Base-by-base conservation (phyloP, 2,888 invertebrate genomes). In the Drosophila seclusa region DNA sequence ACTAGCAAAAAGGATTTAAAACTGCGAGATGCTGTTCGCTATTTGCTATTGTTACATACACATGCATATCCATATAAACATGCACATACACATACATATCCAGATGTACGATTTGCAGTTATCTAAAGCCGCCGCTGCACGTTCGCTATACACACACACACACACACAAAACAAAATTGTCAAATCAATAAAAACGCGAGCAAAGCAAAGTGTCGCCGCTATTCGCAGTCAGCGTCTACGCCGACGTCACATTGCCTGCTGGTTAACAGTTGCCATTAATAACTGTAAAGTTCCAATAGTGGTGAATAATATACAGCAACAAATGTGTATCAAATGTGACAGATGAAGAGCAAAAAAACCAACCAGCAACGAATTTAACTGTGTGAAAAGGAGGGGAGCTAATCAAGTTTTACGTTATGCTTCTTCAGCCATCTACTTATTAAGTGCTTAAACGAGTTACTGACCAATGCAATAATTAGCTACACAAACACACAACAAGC, bases 101-200 rank as follows among this genome's bases (percentile, higher is more conserved):
- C 27, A 31, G 59, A 45, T 32, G 57, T 61, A 48, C 58, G 53
- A 76, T 77, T 73, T 77, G 67, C 66, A 74, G 78, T 78, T 78
- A 78, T 78, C 78, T 78, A 70, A 78, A 78, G 74, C 61, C 63
- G 59, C 42, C 63, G 53, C 58, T 73, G 68, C 64, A 68, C 64
- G 52, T 59, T 59, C 11, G 36, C 34, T 29, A 55, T 27, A 52
- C 32, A 50, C 16, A 42, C 18, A 45, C 61, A 69, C 16, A 52
- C 21, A 62, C 27, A 68, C 57, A 54, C 42, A 54, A 54, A 58
- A 55, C 31, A 45, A 68, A 68, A 77, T 82, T 77, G 82, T 75
- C 82, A 82, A 82, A 82, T 82, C 79, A 82, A 82, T 79, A 82
- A 79, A 82, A 75, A 72, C 72, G 76, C 76, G 69, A 78, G 72